These are phyloP conservation scores for Melanostigma gelatinosum DNA, from an alignment of 2,113 vertebrate genomes.

Conservation along the genomic window DNA sequence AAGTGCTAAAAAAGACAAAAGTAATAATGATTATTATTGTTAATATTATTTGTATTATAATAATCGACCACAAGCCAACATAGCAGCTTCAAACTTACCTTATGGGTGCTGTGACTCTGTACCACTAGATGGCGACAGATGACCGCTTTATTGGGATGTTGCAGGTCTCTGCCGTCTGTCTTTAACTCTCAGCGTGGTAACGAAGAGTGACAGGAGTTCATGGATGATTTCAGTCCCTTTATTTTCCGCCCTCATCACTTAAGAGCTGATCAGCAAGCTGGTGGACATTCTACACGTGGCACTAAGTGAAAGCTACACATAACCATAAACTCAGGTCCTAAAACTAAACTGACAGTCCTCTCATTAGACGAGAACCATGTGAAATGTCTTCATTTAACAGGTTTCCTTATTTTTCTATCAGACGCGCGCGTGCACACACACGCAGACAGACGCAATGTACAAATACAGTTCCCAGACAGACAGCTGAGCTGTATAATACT, in stretches of 20 bases:
- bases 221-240: background rate
- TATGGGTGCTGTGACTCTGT: rapidly evolving
- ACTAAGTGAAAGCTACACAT: background rate
- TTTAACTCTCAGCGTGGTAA: background rate
- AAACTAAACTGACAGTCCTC: background rate
- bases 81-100: too few relatives aligned
- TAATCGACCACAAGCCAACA: background rate
- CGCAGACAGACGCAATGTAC: constrained; percentile 11
- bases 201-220: background rate
- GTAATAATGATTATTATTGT: background rate
- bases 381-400: background rate
- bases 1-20: too few relatives aligned
- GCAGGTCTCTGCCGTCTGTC: background rate
- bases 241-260: background rate
- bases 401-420: background rate
- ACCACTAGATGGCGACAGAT: constrained; percentile 62
- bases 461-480: background rate
- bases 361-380: background rate
- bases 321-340: background rate
- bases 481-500: constrained; percentile 28
- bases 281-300: background rate
- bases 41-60: too few relatives aligned
- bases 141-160: background rate
- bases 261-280: background rate
- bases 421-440: background rate